phyloP scores from a whole-genome alignment of 1,140 invertebrate genomes.

The Mycetomoellerius zeteki region DNA sequence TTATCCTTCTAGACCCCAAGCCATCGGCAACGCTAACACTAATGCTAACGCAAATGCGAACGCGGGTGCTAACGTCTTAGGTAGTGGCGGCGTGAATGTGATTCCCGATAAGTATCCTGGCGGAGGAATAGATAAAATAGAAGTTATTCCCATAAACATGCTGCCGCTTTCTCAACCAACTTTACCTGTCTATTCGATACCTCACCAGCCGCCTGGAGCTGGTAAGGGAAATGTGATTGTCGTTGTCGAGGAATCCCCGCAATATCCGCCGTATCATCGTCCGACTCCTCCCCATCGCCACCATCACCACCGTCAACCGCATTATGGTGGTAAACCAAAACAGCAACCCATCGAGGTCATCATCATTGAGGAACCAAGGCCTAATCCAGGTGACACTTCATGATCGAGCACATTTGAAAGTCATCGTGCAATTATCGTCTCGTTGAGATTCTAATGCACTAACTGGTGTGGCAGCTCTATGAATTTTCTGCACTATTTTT shows the following conservation, averaged over 20 bases:
- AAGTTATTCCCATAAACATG: constrained; percentile 2
- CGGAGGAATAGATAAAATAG: background rate
- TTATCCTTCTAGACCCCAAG: constrained; percentile 21
- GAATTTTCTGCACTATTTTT: constrained; percentile 4
- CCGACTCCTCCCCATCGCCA: constrained; percentile 7
- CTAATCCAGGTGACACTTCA: constrained; percentile 73
- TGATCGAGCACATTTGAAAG: constrained; percentile 9
- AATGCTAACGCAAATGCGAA: constrained; percentile 49
- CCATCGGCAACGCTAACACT: constrained; percentile 33
- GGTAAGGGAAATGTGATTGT: constrained; percentile 39
- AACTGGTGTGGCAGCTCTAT: constrained; percentile 8
- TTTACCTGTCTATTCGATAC: background rate
- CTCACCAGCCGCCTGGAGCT: background rate
- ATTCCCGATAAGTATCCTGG: constrained; percentile 12
- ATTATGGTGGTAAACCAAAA: constrained; percentile 47
- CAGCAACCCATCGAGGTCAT: constrained; percentile 69
- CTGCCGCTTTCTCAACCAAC: background rate
- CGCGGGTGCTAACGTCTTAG: constrained; percentile 55
- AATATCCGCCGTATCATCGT: constrained; percentile 42
- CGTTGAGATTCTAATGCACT: constrained; percentile 15
- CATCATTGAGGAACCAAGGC: constrained; percentile 69
- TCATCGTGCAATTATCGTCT: constrained; percentile 27
- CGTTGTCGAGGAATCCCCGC: constrained; percentile 54
- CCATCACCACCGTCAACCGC: constrained; percentile 16
- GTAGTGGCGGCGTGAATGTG: background rate